These are phyloP conservation scores for Thermophis baileyi DNA, from an alignment of 2,113 vertebrate species.

Conservation along the genomic window DNA sequence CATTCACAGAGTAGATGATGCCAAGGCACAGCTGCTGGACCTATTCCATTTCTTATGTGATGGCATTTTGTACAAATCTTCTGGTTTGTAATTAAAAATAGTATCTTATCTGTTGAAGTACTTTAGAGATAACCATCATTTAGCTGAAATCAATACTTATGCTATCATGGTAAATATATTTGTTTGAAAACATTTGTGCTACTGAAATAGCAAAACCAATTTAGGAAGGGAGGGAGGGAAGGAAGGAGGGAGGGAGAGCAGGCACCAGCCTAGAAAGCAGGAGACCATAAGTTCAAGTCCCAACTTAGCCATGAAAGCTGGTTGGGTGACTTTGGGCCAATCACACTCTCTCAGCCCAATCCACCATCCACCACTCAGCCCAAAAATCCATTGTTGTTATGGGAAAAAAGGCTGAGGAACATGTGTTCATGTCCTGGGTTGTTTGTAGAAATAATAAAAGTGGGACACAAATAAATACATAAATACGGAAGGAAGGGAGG, in stretches of 20 bases:
- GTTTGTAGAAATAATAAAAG: no score
- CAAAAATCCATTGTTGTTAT: no score
- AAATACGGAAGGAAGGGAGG: not conserved
- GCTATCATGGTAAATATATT: not conserved
- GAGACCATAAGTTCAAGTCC: no score
- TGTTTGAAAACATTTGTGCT: not conserved
- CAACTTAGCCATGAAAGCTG: no score
- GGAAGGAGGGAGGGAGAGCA: no score
- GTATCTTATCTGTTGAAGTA: not conserved
- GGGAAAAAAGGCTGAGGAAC: no score
- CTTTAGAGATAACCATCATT: not conserved
- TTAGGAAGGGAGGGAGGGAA: not conserved
- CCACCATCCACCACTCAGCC: no score
- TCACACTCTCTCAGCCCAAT: no score
- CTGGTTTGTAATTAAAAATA: not conserved
- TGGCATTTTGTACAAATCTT: not conserved
- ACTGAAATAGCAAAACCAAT: not conserved
- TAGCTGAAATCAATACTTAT: not conserved
- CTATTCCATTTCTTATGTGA: not conserved
- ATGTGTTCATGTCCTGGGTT: no score
- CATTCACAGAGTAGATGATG: not conserved
- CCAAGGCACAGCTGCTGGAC: conserved; percentile 8
- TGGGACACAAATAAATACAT: no score
- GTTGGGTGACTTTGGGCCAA: no score
- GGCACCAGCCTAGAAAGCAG: no score